Evolutionary conservation across 1,140 invertebrate species (phyloP), one percentile per base, ranked within the genome.

Genomic region (Pinna nobilis): DNA sequence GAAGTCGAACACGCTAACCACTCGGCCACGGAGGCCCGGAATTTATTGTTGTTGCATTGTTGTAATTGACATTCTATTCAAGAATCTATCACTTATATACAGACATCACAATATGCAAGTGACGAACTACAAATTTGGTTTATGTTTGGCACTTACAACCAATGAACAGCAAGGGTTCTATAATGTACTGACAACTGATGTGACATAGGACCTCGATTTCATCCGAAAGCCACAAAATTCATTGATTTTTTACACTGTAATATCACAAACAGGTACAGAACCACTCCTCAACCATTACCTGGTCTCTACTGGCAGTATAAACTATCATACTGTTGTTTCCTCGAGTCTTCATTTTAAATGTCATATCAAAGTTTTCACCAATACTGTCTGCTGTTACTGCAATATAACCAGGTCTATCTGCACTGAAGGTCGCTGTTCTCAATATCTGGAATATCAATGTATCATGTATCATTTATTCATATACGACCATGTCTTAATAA

Each of bases 261-360:
- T 23, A n/a, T 28, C 7, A 5, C 3, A 53, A 53, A 53, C 5
- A 2, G 1, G 25, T 1, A 28, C 20, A 20, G 20, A 5, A 0
- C 3, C 15, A n/a, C n/a, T n/a, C n/a, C n/a, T 51, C 50, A 7
- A 3, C 20, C 15, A 2, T 33, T 73, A 88, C 87, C 83, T 84
- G 77, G 37, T 92, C 91, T n/a, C 89, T 86, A 74, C 94, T 92
- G 6, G 92, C 90, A 0, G 92, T 91, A 84, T 94, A 96, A 51
- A 93, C 94, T 33, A 98, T 90, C 0, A 98, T 83, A 0, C 95
- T 96, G 70, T 95, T 90, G 1, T 92, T 91, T 18, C 91, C 88
- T n/a, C 90, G 89, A 0, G 96, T 98, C 84, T 94, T 95, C 88
- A 99, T 97, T 84, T 95, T 96, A 11, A 99, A 91, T 59, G 94